Evolutionary conservation across 2,113 vertebrate species (phyloP).

Genomic region (Apeltes quadracus): DNA sequence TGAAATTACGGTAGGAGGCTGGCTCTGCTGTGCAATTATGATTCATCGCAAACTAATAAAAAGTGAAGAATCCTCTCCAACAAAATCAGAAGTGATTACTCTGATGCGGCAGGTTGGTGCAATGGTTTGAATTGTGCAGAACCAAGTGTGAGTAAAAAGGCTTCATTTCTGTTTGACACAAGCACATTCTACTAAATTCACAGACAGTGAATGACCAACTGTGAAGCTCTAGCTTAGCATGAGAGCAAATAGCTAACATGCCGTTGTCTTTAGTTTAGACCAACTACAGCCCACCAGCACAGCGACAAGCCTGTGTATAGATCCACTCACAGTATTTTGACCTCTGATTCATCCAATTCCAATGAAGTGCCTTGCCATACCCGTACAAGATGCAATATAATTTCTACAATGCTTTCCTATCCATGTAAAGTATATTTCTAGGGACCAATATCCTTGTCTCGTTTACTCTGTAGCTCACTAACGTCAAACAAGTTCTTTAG

Average conservation of each 20-base stretch:
- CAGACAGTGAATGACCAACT: neutral
- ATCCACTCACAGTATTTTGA: neutral
- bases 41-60: neutral
- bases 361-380: neutral
- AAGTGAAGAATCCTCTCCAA: neutral
- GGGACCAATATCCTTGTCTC: neutral
- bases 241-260: neutral
- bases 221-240: neutral
- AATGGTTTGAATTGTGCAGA: neutral
- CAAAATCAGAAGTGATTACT: neutral
- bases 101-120: neutral
- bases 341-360: neutral
- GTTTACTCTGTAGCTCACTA: neutral
- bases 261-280: neutral
- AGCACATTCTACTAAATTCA: neutral
- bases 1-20: neutral
- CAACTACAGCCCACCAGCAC: neutral
- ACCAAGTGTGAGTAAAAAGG: neutral
- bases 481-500: neutral
- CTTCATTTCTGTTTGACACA: neutral
- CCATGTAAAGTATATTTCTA: neutral
- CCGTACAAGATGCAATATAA: neutral
- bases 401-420: neutral
- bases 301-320: neutral
- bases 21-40: constrained; percentile 1